Evolutionary conservation across 2,113 vertebrate genomes (phyloP), one percentile per base, ranked within the genome.

Genomic region (Chunga burmeisteri): DNA sequence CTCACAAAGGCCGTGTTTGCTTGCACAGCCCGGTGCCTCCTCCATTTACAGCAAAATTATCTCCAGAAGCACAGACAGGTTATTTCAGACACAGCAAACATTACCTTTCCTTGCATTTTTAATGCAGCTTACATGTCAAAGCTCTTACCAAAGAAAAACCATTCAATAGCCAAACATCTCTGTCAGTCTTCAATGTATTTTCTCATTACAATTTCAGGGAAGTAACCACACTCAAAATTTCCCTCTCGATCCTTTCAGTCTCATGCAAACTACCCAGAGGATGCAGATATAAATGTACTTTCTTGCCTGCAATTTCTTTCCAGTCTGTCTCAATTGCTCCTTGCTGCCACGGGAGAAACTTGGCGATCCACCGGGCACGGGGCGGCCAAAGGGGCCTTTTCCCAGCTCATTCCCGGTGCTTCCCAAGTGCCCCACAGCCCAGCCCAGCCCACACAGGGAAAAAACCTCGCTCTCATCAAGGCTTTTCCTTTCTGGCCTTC

Each of bases 361-460:
- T 34, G 53, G 58, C 0, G 3, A 26, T 10, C 3, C 1, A 7
- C 16, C 0, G 18, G 65, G 59, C 71, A 50, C 3, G 0, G 23
- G 26, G 46, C 1, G 3, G 50, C n/a, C 46, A 4, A 25, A 61
- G 44, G 17, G 18, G 20, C 58, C 30, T 65, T 75, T 52, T 42
- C 63, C 70, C 81, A 29, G 25, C 56, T 15, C 40, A 0, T 32
- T 25, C 73, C 21, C 38, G 4, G 27, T 34, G 0, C 8, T 66
- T 73, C 20, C 71, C 62, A 25, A 4, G 1, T 7, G 9, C 23
- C 74, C 32, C 0, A 0, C 44, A 77, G 25, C 58, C 62, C 47
- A 15, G 38, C 22, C 7, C 2, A 15, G 38, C 22, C 7, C 2
- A 6, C 55, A 8, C 1, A 3, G 22, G 42, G 40, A 7, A 58